Conservation (phyloP, 35 echinoderm and acorn worm species). For the Ptychodera flava region DNA sequence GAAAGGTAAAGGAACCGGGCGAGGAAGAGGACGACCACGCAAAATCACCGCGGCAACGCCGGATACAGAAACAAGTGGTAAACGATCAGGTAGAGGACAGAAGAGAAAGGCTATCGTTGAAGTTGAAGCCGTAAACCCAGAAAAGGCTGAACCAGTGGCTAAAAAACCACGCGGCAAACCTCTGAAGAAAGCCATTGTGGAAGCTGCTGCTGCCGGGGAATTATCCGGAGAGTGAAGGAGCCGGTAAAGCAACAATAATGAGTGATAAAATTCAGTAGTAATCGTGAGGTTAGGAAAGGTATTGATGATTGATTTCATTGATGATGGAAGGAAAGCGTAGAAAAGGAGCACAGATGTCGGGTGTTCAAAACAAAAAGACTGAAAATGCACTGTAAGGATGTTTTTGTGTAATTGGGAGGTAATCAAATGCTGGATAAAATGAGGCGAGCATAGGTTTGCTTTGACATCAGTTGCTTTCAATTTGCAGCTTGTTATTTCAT, state of each 20-base stretch:
- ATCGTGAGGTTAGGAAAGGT: neutral
- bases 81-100: neutral
- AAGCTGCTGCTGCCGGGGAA: neutral
- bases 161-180: neutral
- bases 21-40: neutral
- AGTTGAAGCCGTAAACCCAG: neutral
- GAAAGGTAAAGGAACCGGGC: neutral
- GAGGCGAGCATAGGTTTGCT: too few relatives aligned
- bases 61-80: neutral
- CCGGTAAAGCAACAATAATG: neutral
- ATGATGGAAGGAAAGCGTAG: neutral
- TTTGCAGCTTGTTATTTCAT: too few relatives aligned
- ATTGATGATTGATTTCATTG: neutral
- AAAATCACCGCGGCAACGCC: neutral
- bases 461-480: too few relatives aligned
- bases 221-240: neutral
- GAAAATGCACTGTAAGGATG: too few relatives aligned
- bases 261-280: neutral
- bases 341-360: neutral
- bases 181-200: neutral
- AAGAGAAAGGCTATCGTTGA: neutral
- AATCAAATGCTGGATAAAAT: too few relatives aligned
- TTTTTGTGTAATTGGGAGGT: too few relatives aligned
- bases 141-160: neutral
- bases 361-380: neutral